These are phyloP conservation scores for Onchidella celtica DNA, from an alignment of 2,888 invertebrate species.

Conservation along the genomic window DNA sequence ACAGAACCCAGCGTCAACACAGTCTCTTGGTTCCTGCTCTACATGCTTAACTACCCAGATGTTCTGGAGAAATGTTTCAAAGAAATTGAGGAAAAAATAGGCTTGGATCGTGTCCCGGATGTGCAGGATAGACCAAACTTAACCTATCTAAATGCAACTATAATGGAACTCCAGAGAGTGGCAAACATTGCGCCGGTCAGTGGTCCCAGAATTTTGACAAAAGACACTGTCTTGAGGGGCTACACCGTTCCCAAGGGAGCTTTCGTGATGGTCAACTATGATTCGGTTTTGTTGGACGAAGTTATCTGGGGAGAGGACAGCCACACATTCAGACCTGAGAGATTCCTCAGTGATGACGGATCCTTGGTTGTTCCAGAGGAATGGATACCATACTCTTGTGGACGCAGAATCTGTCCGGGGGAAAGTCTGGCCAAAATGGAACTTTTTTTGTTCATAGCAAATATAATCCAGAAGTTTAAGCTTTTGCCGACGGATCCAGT, in stretches of 20 bases:
- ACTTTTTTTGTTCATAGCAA: background rate
- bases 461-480: background rate
- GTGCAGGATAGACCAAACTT: slow-evolving; percentile 55
- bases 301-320: slow-evolving; percentile 24
- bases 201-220: slow-evolving; percentile 53
- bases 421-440: background rate
- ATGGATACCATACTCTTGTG: background rate
- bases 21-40: slow-evolving; percentile 90
- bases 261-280: slow-evolving; percentile 54
- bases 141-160: slow-evolving; percentile 65
- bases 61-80: too few species aligned
- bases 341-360: slow-evolving; percentile 52
- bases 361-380: slow-evolving; percentile 23
- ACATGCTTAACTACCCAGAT: slow-evolving; percentile 89
- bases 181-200: slow-evolving; percentile 60
- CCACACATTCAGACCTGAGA: slow-evolving; percentile 50
- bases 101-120: slow-evolving; percentile 56
- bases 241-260: slow-evolving; percentile 64
- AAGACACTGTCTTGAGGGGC: slow-evolving; percentile 61
- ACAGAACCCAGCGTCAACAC: slow-evolving; percentile 89
- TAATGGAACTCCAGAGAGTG: slow-evolving; percentile 64
- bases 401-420: background rate
- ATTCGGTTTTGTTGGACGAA: slow-evolving; percentile 54
- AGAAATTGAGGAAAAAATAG: slow-evolving; percentile 74
- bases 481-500: background rate